Conservation (phyloP, 2,797 vertebrate genomes). For the Aplochiton taeniatus region DNA sequence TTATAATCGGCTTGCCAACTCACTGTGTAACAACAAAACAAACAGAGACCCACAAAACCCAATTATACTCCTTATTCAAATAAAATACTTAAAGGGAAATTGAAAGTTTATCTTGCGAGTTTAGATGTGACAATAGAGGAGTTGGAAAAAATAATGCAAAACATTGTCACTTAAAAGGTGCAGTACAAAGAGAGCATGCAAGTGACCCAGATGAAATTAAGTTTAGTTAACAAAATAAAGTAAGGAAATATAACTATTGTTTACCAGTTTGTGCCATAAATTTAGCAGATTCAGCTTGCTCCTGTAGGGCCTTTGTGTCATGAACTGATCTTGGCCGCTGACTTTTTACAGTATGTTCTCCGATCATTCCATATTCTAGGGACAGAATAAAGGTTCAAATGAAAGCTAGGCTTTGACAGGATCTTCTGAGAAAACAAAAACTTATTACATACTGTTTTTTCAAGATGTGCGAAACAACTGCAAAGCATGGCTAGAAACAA, state of each 20-base stretch:
- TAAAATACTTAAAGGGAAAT: conserved; percentile 62
- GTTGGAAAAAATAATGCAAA: conserved; percentile 71
- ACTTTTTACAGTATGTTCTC: conserved; percentile 99
- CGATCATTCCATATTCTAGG: conserved; percentile 99
- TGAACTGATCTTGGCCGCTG: conserved; percentile 99
- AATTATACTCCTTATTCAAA: conserved; percentile 63
- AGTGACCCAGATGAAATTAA: conserved; percentile 92
- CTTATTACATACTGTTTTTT: conserved; percentile 76
- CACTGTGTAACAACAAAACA: conserved; percentile 63
- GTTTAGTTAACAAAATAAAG: conserved; percentile 83
- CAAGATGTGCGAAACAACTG: conserved; percentile 68
- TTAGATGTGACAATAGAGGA: conserved; percentile 80
- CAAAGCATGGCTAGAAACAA: conserved; percentile 79
- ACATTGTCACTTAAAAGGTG: conserved; percentile 80
- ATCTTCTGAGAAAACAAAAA: conserved; percentile 70
- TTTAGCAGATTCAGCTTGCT: conserved; percentile 99
- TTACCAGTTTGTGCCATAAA: conserved; percentile 99
- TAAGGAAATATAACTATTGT: conserved; percentile 95
- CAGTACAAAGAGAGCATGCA: conserved; percentile 94
- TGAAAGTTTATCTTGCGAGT: conserved; percentile 56
- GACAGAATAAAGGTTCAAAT: conserved; percentile 99
- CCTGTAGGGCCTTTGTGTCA: conserved; percentile 99
- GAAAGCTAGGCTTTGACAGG: conserved; percentile 88
- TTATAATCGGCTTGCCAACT: conserved; percentile 62
- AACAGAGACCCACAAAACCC: conserved; percentile 64